Percentiles rank a stretch among this genome's conserved stretches.
These are phyloP conservation scores for Hermatobates lingyangjiaoensis DNA, from an alignment of 1,140 invertebrate species.

Conservation along the genomic window DNA sequence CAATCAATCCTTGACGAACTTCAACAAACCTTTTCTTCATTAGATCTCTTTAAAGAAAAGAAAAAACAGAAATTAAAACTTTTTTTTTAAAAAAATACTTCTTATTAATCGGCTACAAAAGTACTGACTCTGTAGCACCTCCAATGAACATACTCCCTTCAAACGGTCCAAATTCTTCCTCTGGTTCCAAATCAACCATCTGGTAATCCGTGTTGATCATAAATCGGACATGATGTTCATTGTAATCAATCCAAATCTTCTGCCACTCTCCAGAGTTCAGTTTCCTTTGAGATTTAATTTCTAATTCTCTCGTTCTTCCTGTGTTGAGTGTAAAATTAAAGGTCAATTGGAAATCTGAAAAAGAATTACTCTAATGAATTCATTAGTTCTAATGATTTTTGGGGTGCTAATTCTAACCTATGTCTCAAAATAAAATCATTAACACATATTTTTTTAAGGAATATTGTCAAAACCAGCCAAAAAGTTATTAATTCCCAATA, in stretches of 20 bases:
- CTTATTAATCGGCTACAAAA: too few relatives aligned
- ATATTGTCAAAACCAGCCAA: too few relatives aligned
- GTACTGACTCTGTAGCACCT: constrained; percentile 66
- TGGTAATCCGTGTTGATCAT: constrained; percentile 76
- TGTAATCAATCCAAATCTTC: constrained; percentile 85
- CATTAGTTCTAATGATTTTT: too few relatives aligned
- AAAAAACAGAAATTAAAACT: too few relatives aligned
- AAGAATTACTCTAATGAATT: too few relatives aligned
- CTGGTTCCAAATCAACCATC: constrained; percentile 64
- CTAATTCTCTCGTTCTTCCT: constrained; percentile 51
- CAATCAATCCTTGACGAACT: constrained; percentile 75
- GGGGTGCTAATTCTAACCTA: too few relatives aligned
- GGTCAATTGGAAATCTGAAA: constrained; percentile 57
- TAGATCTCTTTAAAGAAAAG: constrained; percentile 40
- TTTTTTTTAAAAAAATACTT: too few relatives aligned
- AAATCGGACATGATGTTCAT: constrained; percentile 76
- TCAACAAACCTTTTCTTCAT: constrained; percentile 53
- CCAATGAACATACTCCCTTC: constrained; percentile 85
- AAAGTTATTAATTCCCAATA: too few relatives aligned
- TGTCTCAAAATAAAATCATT: too few relatives aligned
- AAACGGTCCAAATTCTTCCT: constrained; percentile 77
- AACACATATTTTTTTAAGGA: too few relatives aligned
- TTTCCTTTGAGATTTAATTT: constrained; percentile 57
- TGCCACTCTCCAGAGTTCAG: constrained; percentile 87
- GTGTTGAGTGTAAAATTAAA: constrained; percentile 81